Conservation (phyloP, 2,113 vertebrate genomes). For the Xerus inauris region DNA sequence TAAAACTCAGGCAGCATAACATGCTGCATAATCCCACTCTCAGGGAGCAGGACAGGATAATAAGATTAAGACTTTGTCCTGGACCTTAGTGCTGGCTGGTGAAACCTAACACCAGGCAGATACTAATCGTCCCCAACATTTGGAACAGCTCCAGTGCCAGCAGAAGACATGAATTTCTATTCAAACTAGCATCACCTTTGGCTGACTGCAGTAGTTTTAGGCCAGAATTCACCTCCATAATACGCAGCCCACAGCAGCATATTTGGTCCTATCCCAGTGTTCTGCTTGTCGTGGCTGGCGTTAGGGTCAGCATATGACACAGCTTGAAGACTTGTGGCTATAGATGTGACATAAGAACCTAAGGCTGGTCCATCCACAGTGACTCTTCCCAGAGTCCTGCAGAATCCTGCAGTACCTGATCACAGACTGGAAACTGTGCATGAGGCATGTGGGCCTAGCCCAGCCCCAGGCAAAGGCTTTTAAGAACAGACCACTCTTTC, state of each 20-base stretch:
- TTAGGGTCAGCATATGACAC: not conserved
- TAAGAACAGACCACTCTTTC: not conserved
- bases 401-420: not conserved
- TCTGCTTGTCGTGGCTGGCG: not conserved
- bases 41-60: not conserved
- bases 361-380: not conserved
- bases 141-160: not conserved
- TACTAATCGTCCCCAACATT: not conserved
- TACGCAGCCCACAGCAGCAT: not conserved
- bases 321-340: too few species aligned
- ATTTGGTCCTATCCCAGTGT: not conserved
- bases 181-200: not conserved
- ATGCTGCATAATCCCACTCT: not conserved
- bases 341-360: too few species aligned
- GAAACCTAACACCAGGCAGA: not conserved
- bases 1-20: not conserved
- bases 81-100: not conserved
- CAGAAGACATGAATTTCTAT: not conserved
- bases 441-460: not conserved
- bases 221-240: not conserved
- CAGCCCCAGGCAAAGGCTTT: not conserved
- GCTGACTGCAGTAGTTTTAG: not conserved
- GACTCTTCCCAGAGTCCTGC: not conserved
- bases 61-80: not conserved
- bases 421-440: not conserved